Percentiles rank a stretch among this genome's conserved stretches.
Evolutionary conservation across 2,797 vertebrate species (phyloP).

Genomic region (Platalea minor): DNA sequence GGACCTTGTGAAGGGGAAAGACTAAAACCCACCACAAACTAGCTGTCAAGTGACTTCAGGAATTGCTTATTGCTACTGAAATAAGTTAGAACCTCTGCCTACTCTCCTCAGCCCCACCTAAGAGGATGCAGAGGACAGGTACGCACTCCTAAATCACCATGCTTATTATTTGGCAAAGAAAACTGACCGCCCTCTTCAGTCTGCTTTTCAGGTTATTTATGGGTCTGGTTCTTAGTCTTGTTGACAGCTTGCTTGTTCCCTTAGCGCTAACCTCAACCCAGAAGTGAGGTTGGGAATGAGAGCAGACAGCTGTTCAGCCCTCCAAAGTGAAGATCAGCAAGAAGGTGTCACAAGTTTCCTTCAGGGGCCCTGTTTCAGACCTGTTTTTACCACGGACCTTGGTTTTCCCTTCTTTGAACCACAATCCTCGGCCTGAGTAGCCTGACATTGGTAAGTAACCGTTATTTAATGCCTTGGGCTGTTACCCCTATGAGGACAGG

Average conservation of each 20-base stretch:
- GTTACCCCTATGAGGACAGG: not conserved
- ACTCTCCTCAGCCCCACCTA: not conserved
- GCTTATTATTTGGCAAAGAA: not conserved
- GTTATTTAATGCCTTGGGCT: not conserved
- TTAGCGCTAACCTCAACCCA: not conserved
- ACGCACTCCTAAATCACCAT: accelerated
- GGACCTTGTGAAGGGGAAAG: not conserved
- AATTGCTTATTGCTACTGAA: not conserved
- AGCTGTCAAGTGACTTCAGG: not conserved
- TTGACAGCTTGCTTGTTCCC: not conserved
- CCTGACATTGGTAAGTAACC: accelerated
- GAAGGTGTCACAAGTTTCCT: not conserved
- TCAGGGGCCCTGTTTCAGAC: not conserved
- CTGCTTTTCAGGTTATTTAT: not conserved
- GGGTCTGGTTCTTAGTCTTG: not conserved
- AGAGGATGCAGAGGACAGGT: not conserved
- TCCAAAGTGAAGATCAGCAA: not conserved
- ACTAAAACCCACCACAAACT: not conserved
- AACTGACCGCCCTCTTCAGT: not conserved
- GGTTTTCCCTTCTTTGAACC: not conserved
- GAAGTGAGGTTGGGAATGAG: not conserved
- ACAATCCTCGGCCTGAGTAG: accelerated
- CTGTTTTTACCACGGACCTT: not conserved
- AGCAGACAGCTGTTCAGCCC: not conserved
- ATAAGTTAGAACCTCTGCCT: not conserved